A percentile compares a stretch with the other conserved stretches of the same genome.
Conservation (phyloP, 2,113 vertebrate genomes). For the Oplegnathus fasciatus region DNA sequence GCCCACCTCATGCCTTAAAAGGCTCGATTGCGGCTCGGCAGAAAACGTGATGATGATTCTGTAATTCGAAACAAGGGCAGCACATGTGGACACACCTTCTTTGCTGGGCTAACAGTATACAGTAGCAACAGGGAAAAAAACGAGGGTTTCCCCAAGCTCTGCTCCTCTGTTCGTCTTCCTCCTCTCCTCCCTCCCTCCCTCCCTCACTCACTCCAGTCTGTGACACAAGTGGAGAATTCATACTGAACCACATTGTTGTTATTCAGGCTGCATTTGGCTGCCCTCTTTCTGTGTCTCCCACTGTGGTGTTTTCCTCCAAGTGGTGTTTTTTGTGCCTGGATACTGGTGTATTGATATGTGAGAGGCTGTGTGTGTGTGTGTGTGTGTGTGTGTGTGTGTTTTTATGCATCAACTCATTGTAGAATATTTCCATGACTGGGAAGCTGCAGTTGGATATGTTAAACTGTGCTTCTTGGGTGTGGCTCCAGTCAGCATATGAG, state of each 20-base stretch:
- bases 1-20: conserved; percentile 38
- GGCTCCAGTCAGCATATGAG: conserved; percentile 23
- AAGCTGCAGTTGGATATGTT: conserved; percentile 34
- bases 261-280: conserved; percentile 32
- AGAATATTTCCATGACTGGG: conserved; percentile 35
- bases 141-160: conserved; percentile 62
- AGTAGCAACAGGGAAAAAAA: conserved; percentile 22
- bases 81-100: conserved; percentile 38
- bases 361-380: conserved; percentile 3
- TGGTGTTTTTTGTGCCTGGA: conserved; percentile 2
- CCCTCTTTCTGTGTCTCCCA: conserved; percentile 23
- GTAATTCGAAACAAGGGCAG: conserved; percentile 66
- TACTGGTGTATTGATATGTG: conserved; percentile 6
- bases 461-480: conserved; percentile 38
- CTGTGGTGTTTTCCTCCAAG: conserved; percentile 35
- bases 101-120: conserved; percentile 14
- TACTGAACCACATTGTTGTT: conserved; percentile 44
- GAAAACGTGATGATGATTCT: conserved; percentile 59
- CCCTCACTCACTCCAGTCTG: neutral
- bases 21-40: conserved; percentile 38
- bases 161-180: conserved; percentile 1
- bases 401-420: conserved; percentile 4
- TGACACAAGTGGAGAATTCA: conserved; percentile 50
- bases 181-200: neutral
- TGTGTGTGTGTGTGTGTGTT: neutral